Evolutionary conservation across 2,888 invertebrate species (phyloP).

Genomic region (Euphydryas editha): DNA sequence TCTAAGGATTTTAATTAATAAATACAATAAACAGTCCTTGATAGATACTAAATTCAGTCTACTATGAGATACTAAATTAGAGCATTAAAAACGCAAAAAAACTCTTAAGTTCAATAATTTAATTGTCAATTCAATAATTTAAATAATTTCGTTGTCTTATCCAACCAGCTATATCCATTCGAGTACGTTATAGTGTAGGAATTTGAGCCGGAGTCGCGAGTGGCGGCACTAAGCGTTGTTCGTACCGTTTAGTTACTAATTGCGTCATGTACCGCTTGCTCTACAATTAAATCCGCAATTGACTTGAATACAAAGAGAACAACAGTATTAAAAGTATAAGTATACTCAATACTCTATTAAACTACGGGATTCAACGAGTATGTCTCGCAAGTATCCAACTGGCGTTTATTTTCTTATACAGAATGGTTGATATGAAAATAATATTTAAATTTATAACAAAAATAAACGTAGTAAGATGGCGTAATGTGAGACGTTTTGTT

Average conservation of each 20-base stretch:
- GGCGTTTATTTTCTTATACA: neutral
- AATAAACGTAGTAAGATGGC: too few relatives aligned
- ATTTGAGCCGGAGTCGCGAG: conserved; percentile 32
- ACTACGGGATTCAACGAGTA: neutral
- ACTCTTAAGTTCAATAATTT: too few relatives aligned
- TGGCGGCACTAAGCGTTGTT: conserved; percentile 33
- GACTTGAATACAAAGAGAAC: conserved; percentile 10
- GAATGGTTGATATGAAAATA: neutral
- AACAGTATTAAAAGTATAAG: conserved; percentile 1
- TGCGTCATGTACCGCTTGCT: conserved; percentile 27
- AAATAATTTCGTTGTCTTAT: conserved; percentile 18
- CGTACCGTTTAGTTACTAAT: conserved; percentile 37
- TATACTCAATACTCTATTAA: neutral
- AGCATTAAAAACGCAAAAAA: too few relatives aligned
- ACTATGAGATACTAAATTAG: too few relatives aligned
- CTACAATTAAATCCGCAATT: conserved; percentile 22
- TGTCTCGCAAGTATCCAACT: neutral
- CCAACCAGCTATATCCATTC: conserved; percentile 24
- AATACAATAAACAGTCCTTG: too few relatives aligned
- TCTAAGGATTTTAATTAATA: too few relatives aligned
- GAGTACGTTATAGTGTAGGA: conserved; percentile 16
- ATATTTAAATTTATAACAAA: neutral
- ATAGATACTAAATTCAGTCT: too few relatives aligned
- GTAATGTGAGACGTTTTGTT: neutral
- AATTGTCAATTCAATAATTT: too few relatives aligned